phyloP scores from a whole-genome alignment of 2,888 invertebrate genomes.

The Tiliacea citrago region DNA sequence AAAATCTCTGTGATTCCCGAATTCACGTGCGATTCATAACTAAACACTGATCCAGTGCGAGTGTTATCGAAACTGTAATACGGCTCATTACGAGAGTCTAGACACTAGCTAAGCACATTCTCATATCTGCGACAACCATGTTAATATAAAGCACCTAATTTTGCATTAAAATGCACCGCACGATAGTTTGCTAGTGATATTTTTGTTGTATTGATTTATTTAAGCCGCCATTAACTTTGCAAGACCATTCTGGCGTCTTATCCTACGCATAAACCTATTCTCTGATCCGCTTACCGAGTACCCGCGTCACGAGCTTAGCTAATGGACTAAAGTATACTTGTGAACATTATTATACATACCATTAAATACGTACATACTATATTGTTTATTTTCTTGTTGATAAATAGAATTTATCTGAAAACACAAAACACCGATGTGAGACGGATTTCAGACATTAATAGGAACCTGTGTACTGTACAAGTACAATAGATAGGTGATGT shows the following conservation, averaged over 20 bases:
- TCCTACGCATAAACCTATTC: constrained; percentile 79
- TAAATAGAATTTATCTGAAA: constrained; percentile 23
- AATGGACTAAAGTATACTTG: constrained; percentile 77
- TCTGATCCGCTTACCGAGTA: constrained; percentile 79
- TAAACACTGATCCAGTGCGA: constrained; percentile 23
- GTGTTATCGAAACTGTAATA: constrained; percentile 39
- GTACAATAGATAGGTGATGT: constrained; percentile 21
- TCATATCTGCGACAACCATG: constrained; percentile 32
- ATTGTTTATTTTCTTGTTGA: constrained; percentile 42
- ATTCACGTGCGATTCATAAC: constrained; percentile 44
- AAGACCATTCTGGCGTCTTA: constrained; percentile 77
- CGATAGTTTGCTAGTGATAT: constrained; percentile 24
- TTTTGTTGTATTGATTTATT: constrained; percentile 63
- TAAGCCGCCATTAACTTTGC: constrained; percentile 73
- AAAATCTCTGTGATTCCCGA: constrained; percentile 71
- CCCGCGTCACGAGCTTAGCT: constrained; percentile 77
- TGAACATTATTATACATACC: constrained; percentile 58
- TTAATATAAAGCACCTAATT: constrained; percentile 26
- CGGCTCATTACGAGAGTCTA: constrained; percentile 55
- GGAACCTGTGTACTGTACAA: constrained; percentile 8
- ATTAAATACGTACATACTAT: constrained; percentile 48
- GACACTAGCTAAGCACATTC: constrained; percentile 62
- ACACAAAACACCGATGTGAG: constrained; percentile 4
- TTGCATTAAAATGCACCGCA: constrained; percentile 42
- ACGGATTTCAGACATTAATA: constrained; percentile 11